These are phyloP conservation scores for Leptosomus discolor DNA, from an alignment of 2,113 vertebrate genomes.

Conservation along the genomic window DNA sequence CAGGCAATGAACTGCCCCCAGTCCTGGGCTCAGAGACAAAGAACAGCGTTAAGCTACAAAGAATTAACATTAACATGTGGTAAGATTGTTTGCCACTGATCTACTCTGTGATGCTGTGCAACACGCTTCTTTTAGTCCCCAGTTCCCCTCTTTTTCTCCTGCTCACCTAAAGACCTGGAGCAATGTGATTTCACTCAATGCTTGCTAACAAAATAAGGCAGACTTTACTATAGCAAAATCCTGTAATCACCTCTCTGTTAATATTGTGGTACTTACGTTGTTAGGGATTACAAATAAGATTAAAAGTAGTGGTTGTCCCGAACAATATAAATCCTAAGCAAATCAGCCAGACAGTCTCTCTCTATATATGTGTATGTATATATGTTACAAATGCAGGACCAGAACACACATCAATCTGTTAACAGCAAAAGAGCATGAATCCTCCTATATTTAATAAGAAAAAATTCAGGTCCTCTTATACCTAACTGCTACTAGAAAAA, in stretches of 20 bases:
- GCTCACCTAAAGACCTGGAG: background rate
- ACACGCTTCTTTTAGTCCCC: background rate
- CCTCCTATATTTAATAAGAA: background rate
- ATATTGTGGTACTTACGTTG: background rate
- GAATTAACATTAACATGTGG: background rate
- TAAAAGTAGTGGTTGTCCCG: background rate
- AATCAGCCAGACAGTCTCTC: background rate
- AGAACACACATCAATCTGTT: background rate
- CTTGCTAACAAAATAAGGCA: background rate
- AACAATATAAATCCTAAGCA: background rate
- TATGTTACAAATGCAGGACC: background rate
- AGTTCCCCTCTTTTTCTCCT: background rate
- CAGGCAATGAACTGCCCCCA: background rate
- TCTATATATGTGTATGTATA: accelerated
- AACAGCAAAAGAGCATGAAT: background rate
- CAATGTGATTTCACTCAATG: background rate
- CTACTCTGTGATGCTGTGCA: background rate
- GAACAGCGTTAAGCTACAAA: background rate
- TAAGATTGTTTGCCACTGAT: background rate
- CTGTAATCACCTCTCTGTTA: background rate
- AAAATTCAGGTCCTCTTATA: background rate
- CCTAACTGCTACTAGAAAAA: background rate
- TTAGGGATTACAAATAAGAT: background rate
- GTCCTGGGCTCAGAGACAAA: background rate
- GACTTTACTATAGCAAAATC: background rate